Evolutionary conservation across 2,113 vertebrate species (phyloP), one percentile per base, ranked within the genome.

Genomic region (Nothocercus nigrocapillus): DNA sequence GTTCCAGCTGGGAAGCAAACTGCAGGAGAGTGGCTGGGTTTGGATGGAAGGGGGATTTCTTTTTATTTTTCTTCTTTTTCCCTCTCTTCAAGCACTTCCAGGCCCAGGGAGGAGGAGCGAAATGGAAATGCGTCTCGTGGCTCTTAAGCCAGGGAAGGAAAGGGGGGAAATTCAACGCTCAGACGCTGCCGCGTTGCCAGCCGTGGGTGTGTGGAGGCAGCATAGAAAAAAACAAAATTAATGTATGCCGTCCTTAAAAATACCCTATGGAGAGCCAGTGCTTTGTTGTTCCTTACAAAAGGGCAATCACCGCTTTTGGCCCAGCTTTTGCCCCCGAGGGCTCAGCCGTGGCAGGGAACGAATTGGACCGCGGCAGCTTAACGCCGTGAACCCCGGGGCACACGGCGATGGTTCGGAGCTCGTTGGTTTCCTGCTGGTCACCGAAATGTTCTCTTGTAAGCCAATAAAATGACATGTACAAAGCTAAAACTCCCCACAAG

Each of bases 381-480:
- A 89, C 66, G 72, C 73, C 44, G 17, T 79, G 34, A 80, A 69
- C 93, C 87, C 89, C 75, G 76, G 27, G 1, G 1, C 83, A 78
- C 54, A 51, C 68, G 75, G 61, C 83, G 95, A 25, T 87, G 69
- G 32, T 79, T 64, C 34, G 44, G 72, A 1, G 0, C 59, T 74
- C 44, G 45, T 91, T 56, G 54, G 28, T 76, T 85, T 87, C 24
- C 75, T 61, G 32, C 25, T 24, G 36, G 72, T 87, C 27, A 7
- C 81, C 72, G 78, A 58, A 89, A 73, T 94, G 72, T 94, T 94
- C 56, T 45, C 42, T 82, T n/a, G 70, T 58, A 77, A 91, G 61
- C 56, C 88, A 90, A 82, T 93, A 81, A 95, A 93, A 94, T 96
- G 85, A 93, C 91, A 93, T 94, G 92, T 68, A 76, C 82, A 93